Conservation (phyloP, 2,888 invertebrate genomes). For the Seira musarum region DNA sequence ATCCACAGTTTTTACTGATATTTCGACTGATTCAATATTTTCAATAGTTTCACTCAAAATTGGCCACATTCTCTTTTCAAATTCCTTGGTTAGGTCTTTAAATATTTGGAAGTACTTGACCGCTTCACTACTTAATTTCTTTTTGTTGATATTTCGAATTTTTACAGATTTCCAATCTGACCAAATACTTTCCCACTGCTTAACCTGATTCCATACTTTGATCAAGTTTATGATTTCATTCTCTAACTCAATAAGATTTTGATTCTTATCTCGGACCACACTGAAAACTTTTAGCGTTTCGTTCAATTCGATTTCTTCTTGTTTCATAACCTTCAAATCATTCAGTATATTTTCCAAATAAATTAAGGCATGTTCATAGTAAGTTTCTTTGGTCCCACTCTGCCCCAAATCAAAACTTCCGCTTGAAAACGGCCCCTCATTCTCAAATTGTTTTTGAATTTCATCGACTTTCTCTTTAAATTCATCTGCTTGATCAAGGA, state of each 20-base stretch:
- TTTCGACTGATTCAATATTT: not conserved
- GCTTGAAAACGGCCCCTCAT: conserved; percentile 17
- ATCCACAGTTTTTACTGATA: not conserved
- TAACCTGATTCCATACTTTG: conserved; percentile 10
- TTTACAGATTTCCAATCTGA: not conserved
- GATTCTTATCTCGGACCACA: not conserved
- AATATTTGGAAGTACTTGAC: conserved; percentile 6
- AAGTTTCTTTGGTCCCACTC: too few relatives aligned
- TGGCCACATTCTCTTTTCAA: conserved; percentile 20
- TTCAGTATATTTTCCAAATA: conserved; percentile 10
- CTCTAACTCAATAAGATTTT: conserved; percentile 13
- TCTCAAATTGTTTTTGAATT: conserved; percentile 3
- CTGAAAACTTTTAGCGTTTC: conserved; percentile 7
- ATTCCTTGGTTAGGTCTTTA: not conserved
- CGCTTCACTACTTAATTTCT: not conserved
- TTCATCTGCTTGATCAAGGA: conserved; percentile 43
- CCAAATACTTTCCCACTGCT: conserved; percentile 6
- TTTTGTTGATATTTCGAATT: not conserved
- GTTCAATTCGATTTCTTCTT: conserved; percentile 9
- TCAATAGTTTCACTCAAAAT: conserved; percentile 9
- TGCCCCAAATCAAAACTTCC: too few relatives aligned
- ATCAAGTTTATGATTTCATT: not conserved
- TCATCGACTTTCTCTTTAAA: conserved; percentile 20
- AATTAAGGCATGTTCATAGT: not conserved
- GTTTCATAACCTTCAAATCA: not conserved